Percentiles rank a stretch among this genome's conserved stretches.
phyloP scores from a whole-genome alignment of 2,113 vertebrate genomes.

The Gobio gobio region DNA sequence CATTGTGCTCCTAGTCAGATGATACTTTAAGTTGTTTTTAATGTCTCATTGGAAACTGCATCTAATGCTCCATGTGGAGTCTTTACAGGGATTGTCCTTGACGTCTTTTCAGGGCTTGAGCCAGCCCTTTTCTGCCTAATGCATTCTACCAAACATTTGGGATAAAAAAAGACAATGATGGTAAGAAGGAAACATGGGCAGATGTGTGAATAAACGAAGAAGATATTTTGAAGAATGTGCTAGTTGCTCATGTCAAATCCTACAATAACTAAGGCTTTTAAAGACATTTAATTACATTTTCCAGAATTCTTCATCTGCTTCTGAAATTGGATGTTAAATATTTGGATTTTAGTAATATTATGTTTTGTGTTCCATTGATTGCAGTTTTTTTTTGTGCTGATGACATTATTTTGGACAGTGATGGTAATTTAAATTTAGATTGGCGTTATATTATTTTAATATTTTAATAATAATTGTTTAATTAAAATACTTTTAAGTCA shows the following conservation, averaged over 20 bases:
- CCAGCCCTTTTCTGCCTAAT: neutral
- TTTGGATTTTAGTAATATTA: neutral
- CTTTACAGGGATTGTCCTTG: neutral
- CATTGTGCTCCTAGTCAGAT: neutral
- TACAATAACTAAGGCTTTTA: too few species aligned
- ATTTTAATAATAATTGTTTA: too few species aligned
- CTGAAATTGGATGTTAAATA: neutral
- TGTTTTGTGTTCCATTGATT: neutral
- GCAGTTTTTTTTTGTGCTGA: too few species aligned
- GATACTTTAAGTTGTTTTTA: constrained; percentile 14
- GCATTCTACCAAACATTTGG: neutral
- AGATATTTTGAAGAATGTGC: neutral
- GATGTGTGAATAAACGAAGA: neutral
- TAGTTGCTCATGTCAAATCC: neutral
- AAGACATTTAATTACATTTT: neutral
- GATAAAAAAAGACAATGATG: neutral
- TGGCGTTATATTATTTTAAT: too few species aligned
- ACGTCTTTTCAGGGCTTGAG: neutral
- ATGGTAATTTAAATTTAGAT: too few species aligned
- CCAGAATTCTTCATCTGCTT: neutral
- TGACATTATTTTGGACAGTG: too few species aligned
- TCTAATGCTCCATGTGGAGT: neutral
- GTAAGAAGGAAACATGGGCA: neutral
- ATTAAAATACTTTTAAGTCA: too few species aligned
- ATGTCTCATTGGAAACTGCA: neutral